Evolutionary conservation across 2,888 invertebrate species (phyloP).

Genomic region (Tiphia femorata): DNA sequence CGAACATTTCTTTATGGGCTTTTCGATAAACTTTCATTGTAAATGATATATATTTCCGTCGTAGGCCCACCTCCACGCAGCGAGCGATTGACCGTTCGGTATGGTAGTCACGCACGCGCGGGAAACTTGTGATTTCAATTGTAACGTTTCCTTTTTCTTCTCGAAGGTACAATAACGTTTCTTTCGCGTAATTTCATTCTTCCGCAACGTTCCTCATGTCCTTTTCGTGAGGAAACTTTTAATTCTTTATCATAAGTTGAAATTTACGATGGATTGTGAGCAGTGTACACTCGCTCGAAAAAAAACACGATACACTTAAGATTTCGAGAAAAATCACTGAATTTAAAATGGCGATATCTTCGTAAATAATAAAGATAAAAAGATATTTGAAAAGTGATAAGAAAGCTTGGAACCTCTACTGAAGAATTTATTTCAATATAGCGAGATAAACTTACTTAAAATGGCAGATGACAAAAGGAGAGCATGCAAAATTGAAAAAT

Average conservation of each 20-base stretch:
- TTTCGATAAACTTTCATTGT: conserved; percentile 19
- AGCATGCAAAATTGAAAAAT: too few relatives aligned
- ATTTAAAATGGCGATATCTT: too few relatives aligned
- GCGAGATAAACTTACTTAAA: too few relatives aligned
- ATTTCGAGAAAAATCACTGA: too few relatives aligned
- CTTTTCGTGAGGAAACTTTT: background rate
- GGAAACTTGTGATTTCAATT: conserved; percentile 29
- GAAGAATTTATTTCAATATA: too few relatives aligned
- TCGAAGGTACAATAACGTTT: conserved; percentile 9
- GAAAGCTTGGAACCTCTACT: too few relatives aligned
- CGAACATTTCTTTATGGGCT: background rate
- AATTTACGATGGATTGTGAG: too few relatives aligned
- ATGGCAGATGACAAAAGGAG: too few relatives aligned
- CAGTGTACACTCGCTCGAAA: too few relatives aligned
- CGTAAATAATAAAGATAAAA: too few relatives aligned
- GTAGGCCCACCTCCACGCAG: conserved; percentile 8
- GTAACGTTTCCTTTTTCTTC: conserved; percentile 12
- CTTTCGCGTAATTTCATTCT: conserved; percentile 10
- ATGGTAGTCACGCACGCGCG: conserved; percentile 29
- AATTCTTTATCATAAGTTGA: background rate
- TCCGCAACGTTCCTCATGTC: conserved; percentile 7
- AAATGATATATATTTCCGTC: conserved; percentile 28
- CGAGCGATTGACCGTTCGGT: conserved; percentile 14
- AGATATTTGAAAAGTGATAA: too few relatives aligned
- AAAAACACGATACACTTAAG: too few relatives aligned